A percentile compares a stretch with the other conserved stretches of the same genome.
Evolutionary conservation across 2,113 vertebrate genomes (phyloP).

Genomic region (Glareola pratincola): DNA sequence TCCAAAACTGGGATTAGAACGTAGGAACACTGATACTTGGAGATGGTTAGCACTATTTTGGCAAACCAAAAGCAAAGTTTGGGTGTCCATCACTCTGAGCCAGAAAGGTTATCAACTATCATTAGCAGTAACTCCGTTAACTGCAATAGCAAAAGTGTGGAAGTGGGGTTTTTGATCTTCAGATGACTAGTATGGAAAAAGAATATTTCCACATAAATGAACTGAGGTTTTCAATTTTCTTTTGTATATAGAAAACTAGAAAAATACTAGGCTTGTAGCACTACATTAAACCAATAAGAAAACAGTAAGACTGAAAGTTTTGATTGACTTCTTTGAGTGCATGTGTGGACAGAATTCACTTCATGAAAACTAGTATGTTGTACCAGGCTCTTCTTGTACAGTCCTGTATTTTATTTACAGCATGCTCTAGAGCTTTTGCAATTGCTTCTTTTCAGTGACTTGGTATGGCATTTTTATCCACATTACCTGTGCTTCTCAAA

Average conservation of each 20-base stretch:
- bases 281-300: neutral
- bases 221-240: neutral
- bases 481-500: neutral
- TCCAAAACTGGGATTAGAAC: neutral
- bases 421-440: rapidly evolving
- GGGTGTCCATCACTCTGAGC: neutral
- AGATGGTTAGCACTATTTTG: neutral
- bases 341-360: neutral
- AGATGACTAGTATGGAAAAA: neutral
- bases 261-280: neutral
- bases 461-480: neutral
- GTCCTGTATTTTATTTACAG: neutral
- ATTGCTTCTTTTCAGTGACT: neutral
- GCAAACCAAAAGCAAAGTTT: neutral
- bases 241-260: neutral
- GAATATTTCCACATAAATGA: neutral
- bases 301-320: neutral
- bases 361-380: neutral
- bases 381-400: neutral
- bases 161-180: neutral
- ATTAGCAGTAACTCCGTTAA: neutral
- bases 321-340: neutral
- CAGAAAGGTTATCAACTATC: neutral
- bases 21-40: neutral
- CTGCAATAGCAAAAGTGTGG: neutral